Conservation (phyloP, 2,113 vertebrate species). For the Oenanthe oenanthe region DNA sequence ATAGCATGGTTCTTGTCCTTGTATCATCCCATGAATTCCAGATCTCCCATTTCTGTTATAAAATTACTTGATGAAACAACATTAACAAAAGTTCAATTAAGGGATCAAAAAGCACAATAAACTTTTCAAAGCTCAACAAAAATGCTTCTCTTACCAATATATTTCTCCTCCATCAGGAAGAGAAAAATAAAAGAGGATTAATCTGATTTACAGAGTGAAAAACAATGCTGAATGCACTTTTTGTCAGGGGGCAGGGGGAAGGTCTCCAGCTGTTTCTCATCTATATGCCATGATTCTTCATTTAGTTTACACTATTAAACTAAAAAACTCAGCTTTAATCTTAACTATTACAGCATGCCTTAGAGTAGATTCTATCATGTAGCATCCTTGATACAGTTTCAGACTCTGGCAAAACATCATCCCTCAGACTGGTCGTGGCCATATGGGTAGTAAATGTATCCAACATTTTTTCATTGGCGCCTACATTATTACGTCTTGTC, state of each 20-base stretch:
- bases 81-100: conserved; percentile 41
- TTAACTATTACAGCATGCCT: conserved; percentile 77
- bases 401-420: conserved; percentile 71
- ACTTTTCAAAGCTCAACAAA: conserved; percentile 54
- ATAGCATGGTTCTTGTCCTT: background rate
- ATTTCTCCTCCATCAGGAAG: conserved; percentile 51
- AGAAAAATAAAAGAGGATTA: conserved; percentile 68
- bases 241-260: background rate
- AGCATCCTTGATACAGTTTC: conserved; percentile 76
- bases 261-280: conserved; percentile 77
- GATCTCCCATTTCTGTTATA: background rate
- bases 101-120: conserved; percentile 59
- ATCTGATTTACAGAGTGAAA: conserved; percentile 75
- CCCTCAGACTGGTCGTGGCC: conserved; percentile 63
- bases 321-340: conserved; percentile 76
- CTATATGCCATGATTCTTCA: conserved; percentile 75
- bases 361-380: conserved; percentile 74
- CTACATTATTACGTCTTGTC: conserved; percentile 78
- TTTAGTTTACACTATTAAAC: conserved; percentile 81
- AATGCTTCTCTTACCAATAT: conserved; percentile 47
- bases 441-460: conserved; percentile 73
- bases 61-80: conserved; percentile 4
- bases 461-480: conserved; percentile 80
- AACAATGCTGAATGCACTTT: conserved; percentile 67
- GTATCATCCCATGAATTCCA: background rate